A percentile compares a stretch with the other conserved stretches of the same genome.
These are phyloP conservation scores for Hecatera dysodea DNA, from an alignment of 2,888 invertebrate genomes.

Conservation along the genomic window DNA sequence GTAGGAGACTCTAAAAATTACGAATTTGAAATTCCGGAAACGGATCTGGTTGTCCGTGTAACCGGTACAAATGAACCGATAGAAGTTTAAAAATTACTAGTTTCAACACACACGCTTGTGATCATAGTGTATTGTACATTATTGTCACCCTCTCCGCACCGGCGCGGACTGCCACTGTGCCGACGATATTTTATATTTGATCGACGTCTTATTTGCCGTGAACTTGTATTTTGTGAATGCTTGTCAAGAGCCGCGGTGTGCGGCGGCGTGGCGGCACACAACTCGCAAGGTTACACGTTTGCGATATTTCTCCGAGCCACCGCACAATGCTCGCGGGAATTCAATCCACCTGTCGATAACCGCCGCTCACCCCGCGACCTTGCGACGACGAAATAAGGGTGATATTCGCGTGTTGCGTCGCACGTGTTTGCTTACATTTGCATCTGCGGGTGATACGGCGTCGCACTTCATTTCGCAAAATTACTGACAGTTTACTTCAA, in stretches of 20 bases:
- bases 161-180: not conserved
- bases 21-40: not conserved
- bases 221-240: constrained; percentile 47
- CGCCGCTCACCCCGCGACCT: constrained; percentile 19
- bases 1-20: too few relatives aligned
- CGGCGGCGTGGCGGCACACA: not conserved
- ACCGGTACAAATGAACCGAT: too few relatives aligned
- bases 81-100: not conserved
- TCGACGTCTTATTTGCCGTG: constrained; percentile 58
- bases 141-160: not conserved
- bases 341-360: constrained; percentile 67
- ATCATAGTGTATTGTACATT: not conserved
- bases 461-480: constrained; percentile 69
- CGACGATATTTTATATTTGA: constrained; percentile 46
- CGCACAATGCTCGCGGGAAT: constrained; percentile 60
- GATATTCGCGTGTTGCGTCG: constrained; percentile 4
- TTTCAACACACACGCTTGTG: not conserved
- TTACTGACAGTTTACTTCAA: constrained; percentile 57
- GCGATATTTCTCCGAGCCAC: constrained; percentile 47
- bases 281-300: constrained; percentile 33
- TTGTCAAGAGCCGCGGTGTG: constrained; percentile 33
- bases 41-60: not conserved
- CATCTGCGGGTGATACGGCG: constrained; percentile 62
- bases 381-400: constrained; percentile 14
- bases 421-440: constrained; percentile 66